Conservation (phyloP, 1,140 invertebrate genomes). For the Drosophila fuyamai region DNA sequence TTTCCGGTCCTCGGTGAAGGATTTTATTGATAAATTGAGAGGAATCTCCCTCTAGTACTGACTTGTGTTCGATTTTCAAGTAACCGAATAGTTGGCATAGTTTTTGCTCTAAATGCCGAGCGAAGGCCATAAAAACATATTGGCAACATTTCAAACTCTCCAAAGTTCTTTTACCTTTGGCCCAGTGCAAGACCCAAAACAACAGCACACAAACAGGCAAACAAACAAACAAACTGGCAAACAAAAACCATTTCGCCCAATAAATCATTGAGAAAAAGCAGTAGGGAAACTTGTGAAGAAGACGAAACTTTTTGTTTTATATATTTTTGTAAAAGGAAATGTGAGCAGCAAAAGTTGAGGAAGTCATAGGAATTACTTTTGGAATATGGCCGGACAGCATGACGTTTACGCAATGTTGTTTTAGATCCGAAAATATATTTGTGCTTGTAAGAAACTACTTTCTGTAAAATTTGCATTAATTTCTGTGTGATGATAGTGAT, state of each 20-base stretch:
- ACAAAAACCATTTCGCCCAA: conserved; percentile 62
- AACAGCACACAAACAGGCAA: conserved; percentile 31
- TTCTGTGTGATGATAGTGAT: conserved; percentile 18
- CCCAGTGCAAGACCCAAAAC: conserved; percentile 51
- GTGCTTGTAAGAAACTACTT: background rate
- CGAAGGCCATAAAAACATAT: conserved; percentile 48
- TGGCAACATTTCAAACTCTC: conserved; percentile 70
- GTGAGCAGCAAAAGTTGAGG: conserved; percentile 16
- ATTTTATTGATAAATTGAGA: conserved; percentile 29
- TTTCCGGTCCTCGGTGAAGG: background rate
- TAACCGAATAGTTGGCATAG: conserved; percentile 44
- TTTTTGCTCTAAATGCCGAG: conserved; percentile 28
- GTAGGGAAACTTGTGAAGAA: conserved; percentile 44
- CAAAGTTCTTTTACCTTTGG: conserved; percentile 79
- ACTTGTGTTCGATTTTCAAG: conserved; percentile 37
- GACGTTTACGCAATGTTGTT: conserved; percentile 20
- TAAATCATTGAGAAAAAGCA: conserved; percentile 59
- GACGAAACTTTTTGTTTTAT: conserved; percentile 40
- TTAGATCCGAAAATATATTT: background rate
- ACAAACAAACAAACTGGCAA: conserved; percentile 49
- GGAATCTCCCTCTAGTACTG: conserved; percentile 4
- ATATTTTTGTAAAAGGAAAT: conserved; percentile 8
- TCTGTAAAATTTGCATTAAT: conserved; percentile 1
- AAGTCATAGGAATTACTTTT: conserved; percentile 30
- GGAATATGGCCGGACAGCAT: conserved; percentile 26